Base-by-base conservation (phyloP, 2,888 invertebrate species). In the Cremastinae sp. region DNA sequence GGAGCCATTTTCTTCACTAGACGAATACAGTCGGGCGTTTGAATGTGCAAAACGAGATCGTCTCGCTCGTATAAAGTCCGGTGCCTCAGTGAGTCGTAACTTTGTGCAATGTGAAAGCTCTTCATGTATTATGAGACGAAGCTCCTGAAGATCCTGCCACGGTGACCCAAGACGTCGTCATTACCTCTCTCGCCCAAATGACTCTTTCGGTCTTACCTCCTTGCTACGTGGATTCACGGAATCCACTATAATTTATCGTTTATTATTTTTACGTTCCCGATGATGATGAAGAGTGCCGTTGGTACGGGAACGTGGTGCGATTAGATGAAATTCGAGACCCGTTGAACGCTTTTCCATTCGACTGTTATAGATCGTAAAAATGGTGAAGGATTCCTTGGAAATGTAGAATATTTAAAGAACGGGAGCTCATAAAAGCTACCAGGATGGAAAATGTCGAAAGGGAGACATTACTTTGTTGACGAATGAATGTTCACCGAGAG, bases 11-110 rank as follows among this genome's bases (percentile, higher is more conserved):
- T 45, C 51, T 39, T 47, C 56, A 20, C 14, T 8, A 20, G 43
- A 59, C 51, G 16, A 8, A 53, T 20, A 51, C 58, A 43, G 39
- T 16, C 37, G 49, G 35, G 41, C 1, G 28, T 28, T 5, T 41
- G 12, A n/a, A 28, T 18, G 22, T 66, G 35, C 39, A 39, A 16
- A 58, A 68, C 47, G 56, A 45, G 66, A 49, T 39, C 56, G 39
- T 58, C 49, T 47, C 10, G 39, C 39, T 59, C 70, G 70, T 47
- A 43, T 51, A 72, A 65, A 59, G 65, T 58, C 37, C 59, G 20
- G 18, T 64, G 58, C 37, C 49, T 22, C 39, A 28, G 49, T 59
- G 45, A 10, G 39, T 68, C 53, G 55, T 65, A 47, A 59, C 66
- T 71, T 66, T 12, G 58, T 10, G 14, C 8, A 20, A 14, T 16